phyloP scores from a whole-genome alignment of 64 coral and sea anemone genomes.

The Montipora foliosa region DNA sequence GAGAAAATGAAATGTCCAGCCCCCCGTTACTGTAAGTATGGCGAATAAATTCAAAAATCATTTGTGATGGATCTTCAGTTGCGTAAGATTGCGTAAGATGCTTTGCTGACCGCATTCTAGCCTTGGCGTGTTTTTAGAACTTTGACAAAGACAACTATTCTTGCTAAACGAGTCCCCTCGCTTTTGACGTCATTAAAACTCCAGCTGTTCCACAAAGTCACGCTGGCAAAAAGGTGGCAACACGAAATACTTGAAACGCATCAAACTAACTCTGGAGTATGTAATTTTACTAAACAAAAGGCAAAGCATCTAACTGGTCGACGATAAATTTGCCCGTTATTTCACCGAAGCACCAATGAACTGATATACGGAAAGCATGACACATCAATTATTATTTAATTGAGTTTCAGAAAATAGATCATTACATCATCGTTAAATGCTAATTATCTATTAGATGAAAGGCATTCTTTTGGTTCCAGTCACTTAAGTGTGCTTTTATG shows the following conservation, averaged over 20 bases:
- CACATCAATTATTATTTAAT: background rate
- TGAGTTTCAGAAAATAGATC: slow-evolving; percentile 7
- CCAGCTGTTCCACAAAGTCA: slow-evolving; percentile 8
- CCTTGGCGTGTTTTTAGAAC: background rate
- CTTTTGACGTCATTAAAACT: slow-evolving; percentile 26
- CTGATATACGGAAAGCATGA: background rate
- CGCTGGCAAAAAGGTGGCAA: background rate
- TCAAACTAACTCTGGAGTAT: background rate
- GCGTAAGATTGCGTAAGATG: no score
- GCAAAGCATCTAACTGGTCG: background rate
- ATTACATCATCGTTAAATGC: slow-evolving; percentile 36
- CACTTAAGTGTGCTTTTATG: background rate
- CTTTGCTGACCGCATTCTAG: no score
- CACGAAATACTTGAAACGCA: background rate
- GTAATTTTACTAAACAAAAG: background rate
- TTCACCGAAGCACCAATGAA: background rate
- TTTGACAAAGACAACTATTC: background rate
- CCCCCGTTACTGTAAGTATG: no score
- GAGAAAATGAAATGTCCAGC: no score
- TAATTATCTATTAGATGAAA: background rate
- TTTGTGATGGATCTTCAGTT: no score
- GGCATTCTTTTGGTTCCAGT: background rate
- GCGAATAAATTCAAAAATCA: no score
- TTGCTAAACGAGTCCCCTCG: background rate
- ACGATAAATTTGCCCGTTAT: background rate